phyloP scores from a whole-genome alignment of 1,140 invertebrate species.

The Orchesella cincta region DNA sequence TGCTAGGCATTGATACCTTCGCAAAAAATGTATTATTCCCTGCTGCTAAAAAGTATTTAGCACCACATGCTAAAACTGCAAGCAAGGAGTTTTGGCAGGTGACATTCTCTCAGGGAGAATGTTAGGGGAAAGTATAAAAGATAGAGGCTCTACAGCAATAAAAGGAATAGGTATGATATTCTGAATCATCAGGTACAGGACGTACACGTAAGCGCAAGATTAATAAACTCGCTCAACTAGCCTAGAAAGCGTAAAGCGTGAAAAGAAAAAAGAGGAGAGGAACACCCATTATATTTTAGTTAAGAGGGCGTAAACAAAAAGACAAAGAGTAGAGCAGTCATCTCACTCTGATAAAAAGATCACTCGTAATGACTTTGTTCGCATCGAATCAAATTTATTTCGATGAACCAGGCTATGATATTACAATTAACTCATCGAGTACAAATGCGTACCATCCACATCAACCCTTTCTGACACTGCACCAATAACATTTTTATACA shows the following conservation, averaged over 20 bases:
- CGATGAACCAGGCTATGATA: background rate
- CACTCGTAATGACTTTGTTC: background rate
- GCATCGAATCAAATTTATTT: background rate
- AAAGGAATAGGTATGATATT: background rate
- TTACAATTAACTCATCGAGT: background rate
- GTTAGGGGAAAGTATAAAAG: background rate
- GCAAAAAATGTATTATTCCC: background rate
- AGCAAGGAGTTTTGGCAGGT: background rate
- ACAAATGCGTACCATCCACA: background rate
- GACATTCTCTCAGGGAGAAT: background rate
- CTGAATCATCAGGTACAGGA: conserved; percentile 13
- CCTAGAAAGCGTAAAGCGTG: background rate
- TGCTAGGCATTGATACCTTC: background rate
- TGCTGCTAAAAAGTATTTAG: background rate
- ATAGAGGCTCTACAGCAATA: background rate
- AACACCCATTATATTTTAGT: background rate
- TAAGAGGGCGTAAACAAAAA: background rate
- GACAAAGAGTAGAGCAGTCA: background rate
- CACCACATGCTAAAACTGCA: background rate
- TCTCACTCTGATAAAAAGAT: no score
- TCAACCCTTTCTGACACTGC: background rate
- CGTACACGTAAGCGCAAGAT: background rate
- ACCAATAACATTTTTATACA: background rate
- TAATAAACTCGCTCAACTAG: background rate
- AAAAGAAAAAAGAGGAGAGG: background rate